Evolutionary conservation across 2,797 vertebrate species (phyloP).

Genomic region (Ficedula albicollis): DNA sequence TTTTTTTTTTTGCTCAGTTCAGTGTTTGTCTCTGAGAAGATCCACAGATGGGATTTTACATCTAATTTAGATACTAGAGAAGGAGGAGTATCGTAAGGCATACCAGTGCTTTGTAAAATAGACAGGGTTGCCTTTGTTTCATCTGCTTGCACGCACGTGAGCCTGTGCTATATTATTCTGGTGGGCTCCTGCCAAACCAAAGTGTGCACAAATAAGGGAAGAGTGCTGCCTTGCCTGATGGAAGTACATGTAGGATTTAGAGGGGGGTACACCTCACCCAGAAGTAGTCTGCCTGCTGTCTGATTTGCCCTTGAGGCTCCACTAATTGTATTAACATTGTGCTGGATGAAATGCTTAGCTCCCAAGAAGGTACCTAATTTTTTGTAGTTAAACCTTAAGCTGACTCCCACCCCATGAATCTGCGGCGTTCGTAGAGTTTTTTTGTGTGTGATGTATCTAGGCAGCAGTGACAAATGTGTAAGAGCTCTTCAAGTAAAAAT

Average conservation of each 20-base stretch:
- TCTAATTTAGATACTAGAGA: not conserved
- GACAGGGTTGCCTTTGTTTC: not conserved
- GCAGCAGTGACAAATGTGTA: not conserved
- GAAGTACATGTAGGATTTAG: not conserved
- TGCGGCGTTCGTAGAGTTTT: not conserved
- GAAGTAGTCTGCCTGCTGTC: not conserved
- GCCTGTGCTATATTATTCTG: not conserved
- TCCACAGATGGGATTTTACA: not conserved
- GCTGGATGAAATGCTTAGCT: not conserved
- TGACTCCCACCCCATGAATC: not conserved
- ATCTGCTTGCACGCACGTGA: not conserved
- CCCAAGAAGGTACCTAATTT: not conserved
- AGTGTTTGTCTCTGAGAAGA: not conserved
- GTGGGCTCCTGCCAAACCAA: not conserved
- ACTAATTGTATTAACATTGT: not conserved
- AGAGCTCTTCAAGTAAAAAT: not conserved
- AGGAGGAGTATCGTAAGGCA: not conserved
- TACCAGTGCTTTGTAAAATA: not conserved
- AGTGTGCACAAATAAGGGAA: not conserved
- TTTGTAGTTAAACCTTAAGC: not conserved
- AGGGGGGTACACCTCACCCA: not conserved
- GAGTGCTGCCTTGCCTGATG: not conserved
- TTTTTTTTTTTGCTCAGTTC: not conserved
- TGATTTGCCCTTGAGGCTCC: not conserved
- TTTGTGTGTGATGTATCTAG: not conserved